Evolutionary conservation across 2,113 vertebrate genomes (phyloP), one percentile per base, ranked within the genome.

Genomic region (Chaetodon trifascialis): DNA sequence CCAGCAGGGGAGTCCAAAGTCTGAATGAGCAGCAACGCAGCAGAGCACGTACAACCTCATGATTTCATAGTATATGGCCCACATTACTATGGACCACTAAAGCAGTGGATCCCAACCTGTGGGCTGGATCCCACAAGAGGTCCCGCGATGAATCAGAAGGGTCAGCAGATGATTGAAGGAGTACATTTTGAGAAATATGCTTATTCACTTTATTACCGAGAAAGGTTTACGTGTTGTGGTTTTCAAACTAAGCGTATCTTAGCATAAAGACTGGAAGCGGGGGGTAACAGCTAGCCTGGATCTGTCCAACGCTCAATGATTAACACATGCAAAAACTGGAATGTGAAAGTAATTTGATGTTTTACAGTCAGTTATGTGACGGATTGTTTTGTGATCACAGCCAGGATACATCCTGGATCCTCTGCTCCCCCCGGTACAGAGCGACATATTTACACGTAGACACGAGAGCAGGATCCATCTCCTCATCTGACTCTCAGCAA

Each of bases 1-100:
- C 86, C 65, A 86, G 56, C 79, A 76, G 25, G n/a, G 47, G 21
- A 80, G 87, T 85, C 76, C 86, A 88, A 92, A 91, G 91, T 91
- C 86, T 87, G 79, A 82, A 44, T 72, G 72, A 83, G 85, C 87
- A 85, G 82, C 75, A 69, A 69, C 67, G 54, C 78, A 82, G 76
- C 23, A 4, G n/a, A 58, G 62, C 82, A 82, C 47, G 56, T 68
- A 88, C 77, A 77, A 56, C 76, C 58, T 40, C 71, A 46, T 47
- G 64, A 72, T 85, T 84, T 86, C 79, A 79, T 42, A 65, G 79
- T 40, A 67, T 59, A 44, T 55, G 59, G 15, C 82, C 36, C 8
- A 9, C 52, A 54, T 88, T 65, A 82, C 85, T 80, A 85, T 3
- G 34, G 60, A 63, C 49, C 52, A 19, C 44, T 10, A 23, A 52